These are phyloP conservation scores for Eupithecia subfuscata DNA, from an alignment of 2,888 invertebrate species.

Conservation along the genomic window DNA sequence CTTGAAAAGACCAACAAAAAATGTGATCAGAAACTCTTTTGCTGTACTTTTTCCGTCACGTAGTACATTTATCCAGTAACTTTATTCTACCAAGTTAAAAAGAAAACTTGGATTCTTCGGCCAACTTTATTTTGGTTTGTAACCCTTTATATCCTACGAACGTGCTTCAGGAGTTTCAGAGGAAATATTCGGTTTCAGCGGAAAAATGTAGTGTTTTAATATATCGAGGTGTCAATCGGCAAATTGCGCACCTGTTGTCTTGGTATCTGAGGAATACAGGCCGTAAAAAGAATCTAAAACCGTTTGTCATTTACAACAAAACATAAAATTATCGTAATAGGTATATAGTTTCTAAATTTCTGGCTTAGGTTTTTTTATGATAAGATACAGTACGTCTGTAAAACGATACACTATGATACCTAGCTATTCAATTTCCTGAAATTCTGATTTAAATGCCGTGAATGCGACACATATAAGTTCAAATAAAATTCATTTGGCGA, in stretches of 20 bases:
- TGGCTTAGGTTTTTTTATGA: not conserved
- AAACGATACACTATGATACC: no score
- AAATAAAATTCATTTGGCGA: no score
- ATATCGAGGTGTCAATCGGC: not conserved
- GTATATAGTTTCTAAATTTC: not conserved
- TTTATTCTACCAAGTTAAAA: slow-evolving; percentile 3
- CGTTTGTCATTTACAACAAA: not conserved
- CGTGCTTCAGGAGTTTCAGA: not conserved
- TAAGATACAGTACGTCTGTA: no score
- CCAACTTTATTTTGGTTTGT: not conserved
- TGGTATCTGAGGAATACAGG: not conserved
- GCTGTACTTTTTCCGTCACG: slow-evolving; percentile 2
- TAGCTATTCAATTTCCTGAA: no score
- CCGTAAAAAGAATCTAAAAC: not conserved
- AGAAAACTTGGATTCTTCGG: not conserved
- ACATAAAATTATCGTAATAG: not conserved
- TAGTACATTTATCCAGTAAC: slow-evolving; percentile 5
- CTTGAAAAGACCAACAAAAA: not conserved
- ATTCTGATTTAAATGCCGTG: no score
- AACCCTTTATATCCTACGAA: slow-evolving; percentile 3
- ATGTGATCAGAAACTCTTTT: not conserved
- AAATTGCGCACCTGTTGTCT: slow-evolving; percentile 1
- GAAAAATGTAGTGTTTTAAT: not conserved
- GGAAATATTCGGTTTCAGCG: not conserved
- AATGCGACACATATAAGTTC: no score